Conservation (phyloP, 2,797 vertebrate species). For the Cryptoprocta ferox region DNA sequence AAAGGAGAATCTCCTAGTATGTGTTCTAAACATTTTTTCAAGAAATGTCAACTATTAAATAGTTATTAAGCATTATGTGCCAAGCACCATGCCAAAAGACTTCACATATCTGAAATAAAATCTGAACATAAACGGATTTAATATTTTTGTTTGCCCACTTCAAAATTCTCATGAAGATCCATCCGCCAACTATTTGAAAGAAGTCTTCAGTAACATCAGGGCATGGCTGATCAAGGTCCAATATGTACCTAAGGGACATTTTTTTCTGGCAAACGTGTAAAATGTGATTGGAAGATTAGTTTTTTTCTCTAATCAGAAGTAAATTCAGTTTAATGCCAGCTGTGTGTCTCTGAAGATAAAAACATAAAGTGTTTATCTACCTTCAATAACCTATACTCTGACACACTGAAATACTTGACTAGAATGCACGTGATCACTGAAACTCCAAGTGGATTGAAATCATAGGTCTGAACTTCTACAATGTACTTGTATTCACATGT, state of each 20-base stretch:
- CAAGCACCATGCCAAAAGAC: constrained; percentile 8
- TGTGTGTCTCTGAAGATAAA: background rate
- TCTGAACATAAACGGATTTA: background rate
- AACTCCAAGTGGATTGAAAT: constrained; percentile 16
- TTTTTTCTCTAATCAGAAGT: constrained; percentile 40
- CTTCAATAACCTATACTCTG: constrained; percentile 1
- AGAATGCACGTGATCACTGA: background rate
- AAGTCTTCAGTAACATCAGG: constrained; percentile 5
- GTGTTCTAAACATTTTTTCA: background rate
- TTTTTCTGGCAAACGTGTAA: constrained; percentile 13
- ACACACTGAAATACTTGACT: background rate
- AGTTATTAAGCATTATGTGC: background rate
- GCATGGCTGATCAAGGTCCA: background rate
- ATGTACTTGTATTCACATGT: background rate
- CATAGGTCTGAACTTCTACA: constrained; percentile 8
- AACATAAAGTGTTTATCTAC: background rate
- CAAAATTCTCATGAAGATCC: constrained; percentile 37
- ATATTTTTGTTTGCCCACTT: background rate
- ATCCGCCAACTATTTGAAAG: background rate
- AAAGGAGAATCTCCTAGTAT: background rate
- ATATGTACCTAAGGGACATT: background rate
- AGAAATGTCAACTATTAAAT: constrained; percentile 25
- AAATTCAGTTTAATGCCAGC: constrained; percentile 49
- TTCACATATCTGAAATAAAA: background rate
- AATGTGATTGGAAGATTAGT: background rate